Evolutionary conservation across 2,888 invertebrate genomes (phyloP), one percentile per base, ranked within the genome.

Genomic region (Habroteleia sp.): DNA sequence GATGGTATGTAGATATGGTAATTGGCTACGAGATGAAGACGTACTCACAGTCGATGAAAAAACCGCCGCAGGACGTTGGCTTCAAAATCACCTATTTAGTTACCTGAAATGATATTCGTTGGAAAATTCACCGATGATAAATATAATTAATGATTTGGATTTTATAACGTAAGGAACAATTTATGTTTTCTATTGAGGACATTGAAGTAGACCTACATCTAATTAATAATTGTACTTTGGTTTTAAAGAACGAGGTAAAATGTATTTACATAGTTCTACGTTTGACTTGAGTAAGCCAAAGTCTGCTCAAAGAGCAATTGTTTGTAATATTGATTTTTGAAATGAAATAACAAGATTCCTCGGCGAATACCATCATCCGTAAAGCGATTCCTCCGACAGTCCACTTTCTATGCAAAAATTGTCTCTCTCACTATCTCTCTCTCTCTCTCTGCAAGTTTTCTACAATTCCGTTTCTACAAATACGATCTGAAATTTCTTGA

Each of bases 371-470:
- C 35, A 35, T 35, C 33, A 35, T 50, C 35, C 23, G 14, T 23
- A 1, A 23, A 17, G 20, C 14, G 14, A 58, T 16, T 13, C 37
- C 7, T n/a, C 6, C 1, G 10, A 37, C 13, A 62, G 39, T 29
- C 44, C 11, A 62, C 62, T 62, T 48, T 48, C 48, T 48, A 62
- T 46, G 48, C 48, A 48, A 62, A 62, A 62, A 62, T 37, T n/a
- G n/a, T n/a, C n/a, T n/a, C n/a, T n/a, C n/a, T n/a, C n/a, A n/a
- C n/a, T n/a, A n/a, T n/a, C n/a, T n/a, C n/a, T n/a, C n/a, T n/a
- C n/a, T n/a, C n/a, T n/a, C n/a, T n/a, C n/a, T n/a, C n/a, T n/a
- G n/a, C n/a, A n/a, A n/a, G n/a, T n/a, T n/a, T n/a, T n/a, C n/a
- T n/a, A 48, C 48, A 62, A 62, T 62, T 44, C 16, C 17, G 8